phyloP scores from a whole-genome alignment of 2,888 invertebrate genomes.

The Leuctra nigra region DNA sequence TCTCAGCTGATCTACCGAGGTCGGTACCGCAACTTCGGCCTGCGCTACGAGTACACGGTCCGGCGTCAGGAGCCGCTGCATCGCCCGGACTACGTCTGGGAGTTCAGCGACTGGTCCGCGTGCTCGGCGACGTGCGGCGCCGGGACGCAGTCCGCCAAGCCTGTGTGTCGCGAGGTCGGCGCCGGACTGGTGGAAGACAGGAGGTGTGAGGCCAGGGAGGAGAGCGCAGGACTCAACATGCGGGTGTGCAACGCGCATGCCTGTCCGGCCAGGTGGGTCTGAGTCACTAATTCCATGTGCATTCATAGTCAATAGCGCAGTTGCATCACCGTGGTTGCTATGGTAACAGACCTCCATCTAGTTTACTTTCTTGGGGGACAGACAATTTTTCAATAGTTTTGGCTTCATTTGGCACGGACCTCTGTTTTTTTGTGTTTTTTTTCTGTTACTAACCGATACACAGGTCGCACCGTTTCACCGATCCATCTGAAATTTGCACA shows the following conservation, averaged over 20 bases:
- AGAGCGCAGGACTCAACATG: slow-evolving; percentile 53
- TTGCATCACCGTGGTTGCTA: too few species aligned
- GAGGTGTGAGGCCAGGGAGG: slow-evolving; percentile 45
- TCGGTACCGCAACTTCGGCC: slow-evolving; percentile 43
- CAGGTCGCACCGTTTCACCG: too few species aligned
- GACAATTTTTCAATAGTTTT: too few species aligned
- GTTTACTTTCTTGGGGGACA: too few species aligned
- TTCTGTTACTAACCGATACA: too few species aligned
- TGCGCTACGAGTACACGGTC: slow-evolving; percentile 47
- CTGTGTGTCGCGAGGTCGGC: slow-evolving; percentile 42
- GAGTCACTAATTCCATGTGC: too few species aligned
- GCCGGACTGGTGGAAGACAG: slow-evolving; percentile 53
- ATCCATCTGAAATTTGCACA: too few species aligned
- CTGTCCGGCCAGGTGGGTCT: slow-evolving; percentile 50
- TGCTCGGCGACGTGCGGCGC: slow-evolving; percentile 45
- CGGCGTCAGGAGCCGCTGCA: slow-evolving; percentile 43
- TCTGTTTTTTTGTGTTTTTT: too few species aligned
- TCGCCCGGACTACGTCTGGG: slow-evolving; percentile 41
- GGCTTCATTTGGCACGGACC: too few species aligned
- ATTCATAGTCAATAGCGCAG: too few species aligned
- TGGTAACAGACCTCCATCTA: too few species aligned
- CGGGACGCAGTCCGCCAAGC: slow-evolving; percentile 39
- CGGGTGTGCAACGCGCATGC: slow-evolving; percentile 58
- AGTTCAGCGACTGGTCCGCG: slow-evolving; percentile 43
- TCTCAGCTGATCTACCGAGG: slow-evolving; percentile 63